Base-by-base conservation (phyloP, 2,888 invertebrate genomes). In the Lathronympha strigana region DNA sequence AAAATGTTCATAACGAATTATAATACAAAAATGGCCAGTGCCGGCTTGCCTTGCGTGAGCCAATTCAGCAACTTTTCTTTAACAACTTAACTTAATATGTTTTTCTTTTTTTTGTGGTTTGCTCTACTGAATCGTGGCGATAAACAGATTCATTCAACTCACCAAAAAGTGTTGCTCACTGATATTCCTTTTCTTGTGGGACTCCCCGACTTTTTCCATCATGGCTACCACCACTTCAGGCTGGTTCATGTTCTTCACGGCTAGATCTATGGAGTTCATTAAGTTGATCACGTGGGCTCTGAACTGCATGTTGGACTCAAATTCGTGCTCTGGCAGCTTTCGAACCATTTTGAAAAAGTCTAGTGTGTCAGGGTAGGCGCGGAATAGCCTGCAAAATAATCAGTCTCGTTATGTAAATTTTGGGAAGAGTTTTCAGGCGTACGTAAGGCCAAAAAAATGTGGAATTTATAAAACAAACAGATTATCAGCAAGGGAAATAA, bases 261-360 rank as follows among this genome's bases (percentile, higher is more conserved):
- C 90, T 28, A 82, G 69, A 72, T 88, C 87, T 8, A 92, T 69
- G n/a, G 92, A 72, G 1, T 84, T 81, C 88, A 92, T 92, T 60
- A 92, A 74, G 70, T 88, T 92, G 62, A 92, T 85, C 23, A 91
- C 90, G 75, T 92, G 92, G 0, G 90, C 92, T 62, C 87, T 90
- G 73, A 92, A 92, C 73, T 92, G 91, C 1, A 85, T 78, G 72
- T 86, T 91, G 15, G 71, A 55, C 0, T 76, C 66, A 71, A 84
- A 88, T 33, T 91, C 81, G n/a, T 87, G 85, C 61, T 86, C 86
- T 0, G 88, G 80, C 1, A 80, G 67, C 33, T 86, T 84, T 61
- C 80, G 80, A 4, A 92, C 73, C 82, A 88, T 86, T 72, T 74
- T 86, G 79, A 92, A 92, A 80, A 82, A 90, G 1, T 87, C 82